Evolutionary conservation across 2,113 vertebrate species (phyloP), one percentile per base, ranked within the genome.

Genomic region (Gorsachius goisagi): DNA sequence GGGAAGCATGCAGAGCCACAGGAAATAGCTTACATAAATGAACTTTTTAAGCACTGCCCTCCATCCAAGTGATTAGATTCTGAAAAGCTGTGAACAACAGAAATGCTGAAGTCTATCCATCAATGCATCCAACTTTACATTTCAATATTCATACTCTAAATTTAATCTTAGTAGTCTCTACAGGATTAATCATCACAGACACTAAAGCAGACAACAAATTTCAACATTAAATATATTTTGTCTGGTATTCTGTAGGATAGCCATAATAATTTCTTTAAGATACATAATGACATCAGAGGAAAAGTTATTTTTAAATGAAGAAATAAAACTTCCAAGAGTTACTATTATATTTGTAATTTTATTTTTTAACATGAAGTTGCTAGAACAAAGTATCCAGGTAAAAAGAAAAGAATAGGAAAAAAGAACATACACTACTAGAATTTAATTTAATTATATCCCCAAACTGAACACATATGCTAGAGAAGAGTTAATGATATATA

Each of bases 401-500:
- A n/a, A 74, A 63, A 60, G 50, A 82, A 58, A 77, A 68, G 41
- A 44, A 44, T 11, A 76, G 5, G 64, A 67, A 39, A 27, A 85
- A 63, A 85, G 52, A 82, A 49, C 41, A 69, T 8, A 35, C 33
- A 35, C 75, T 16, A 73, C 76, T 79, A 44, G 69, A 64, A 89
- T 92, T 90, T 37, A 94, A 95, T 96, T 94, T 33, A 91, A 96
- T 97, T 90, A 90, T 55, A 82, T 33, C 96, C 90, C 81, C 67
- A 97, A 97, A 96, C 85, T 76, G 95, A 94, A 91, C 73, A 93
- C 84, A 97, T 11, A 82, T 94, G 98, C 97, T 83, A 97, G 82
- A 96, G 97, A 98, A 98, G 97, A 98, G 98, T 99, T 98, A 98
- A 98, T 98, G 98, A 98, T 97, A 98, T 96, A 98, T 98, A 97